Evolutionary conservation across 2,113 vertebrate species (phyloP).

Genomic region (Pollimyrus isidori): DNA sequence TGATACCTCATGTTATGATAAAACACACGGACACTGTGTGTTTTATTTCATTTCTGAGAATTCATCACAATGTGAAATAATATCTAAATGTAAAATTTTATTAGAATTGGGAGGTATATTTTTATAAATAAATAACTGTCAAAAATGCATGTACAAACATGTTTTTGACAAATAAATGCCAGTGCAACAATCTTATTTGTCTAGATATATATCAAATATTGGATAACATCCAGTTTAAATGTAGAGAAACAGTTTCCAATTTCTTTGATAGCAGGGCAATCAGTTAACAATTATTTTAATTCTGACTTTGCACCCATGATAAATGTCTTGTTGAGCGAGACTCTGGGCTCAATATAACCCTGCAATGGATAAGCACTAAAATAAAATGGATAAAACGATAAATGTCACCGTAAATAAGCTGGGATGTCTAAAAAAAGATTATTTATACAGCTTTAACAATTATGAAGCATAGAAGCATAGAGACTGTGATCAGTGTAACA

Average conservation of each 20-base stretch:
- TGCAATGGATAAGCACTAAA: not conserved
- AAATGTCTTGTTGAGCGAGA: not conserved
- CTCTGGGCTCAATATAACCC: not conserved
- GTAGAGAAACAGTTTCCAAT: not conserved
- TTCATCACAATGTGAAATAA: not conserved
- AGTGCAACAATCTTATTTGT: not conserved
- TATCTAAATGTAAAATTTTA: not conserved
- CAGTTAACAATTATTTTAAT: not conserved
- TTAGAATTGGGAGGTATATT: not conserved
- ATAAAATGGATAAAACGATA: not conserved
- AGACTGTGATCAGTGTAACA: conserved; percentile 53
- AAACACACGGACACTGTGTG: not conserved
- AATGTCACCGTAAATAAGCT: not conserved
- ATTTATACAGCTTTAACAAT: conserved; percentile 30
- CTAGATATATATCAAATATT: not conserved
- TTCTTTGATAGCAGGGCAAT: not conserved
- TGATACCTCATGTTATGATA: not conserved
- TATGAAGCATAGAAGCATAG: conserved; percentile 30
- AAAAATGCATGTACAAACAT: not conserved
- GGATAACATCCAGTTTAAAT: not conserved
- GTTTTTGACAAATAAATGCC: not conserved
- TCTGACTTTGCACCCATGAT: conserved; percentile 1
- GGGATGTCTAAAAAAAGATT: not conserved
- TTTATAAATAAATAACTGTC: not conserved
- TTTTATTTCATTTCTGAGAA: conserved; percentile 1